These are phyloP conservation scores for Eospalax fontanierii DNA, from an alignment of 2,797 vertebrate species.

Conservation along the genomic window DNA sequence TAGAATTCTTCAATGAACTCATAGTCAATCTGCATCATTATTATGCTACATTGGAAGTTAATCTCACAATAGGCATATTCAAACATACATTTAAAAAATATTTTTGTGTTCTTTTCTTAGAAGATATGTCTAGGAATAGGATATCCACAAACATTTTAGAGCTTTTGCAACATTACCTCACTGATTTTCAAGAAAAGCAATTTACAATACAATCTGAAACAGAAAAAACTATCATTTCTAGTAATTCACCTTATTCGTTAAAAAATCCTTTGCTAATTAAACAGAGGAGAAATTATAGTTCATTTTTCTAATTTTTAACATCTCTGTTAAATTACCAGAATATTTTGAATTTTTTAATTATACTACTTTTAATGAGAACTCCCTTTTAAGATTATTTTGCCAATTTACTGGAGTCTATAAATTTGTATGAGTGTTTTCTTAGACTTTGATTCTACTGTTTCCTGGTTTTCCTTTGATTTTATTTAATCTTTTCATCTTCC, in stretches of 20 bases:
- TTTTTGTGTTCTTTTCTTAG: background rate
- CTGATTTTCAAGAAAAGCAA: background rate
- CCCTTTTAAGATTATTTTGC: conserved; percentile 13
- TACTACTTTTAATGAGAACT: background rate
- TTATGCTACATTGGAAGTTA: background rate
- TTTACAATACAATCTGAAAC: background rate
- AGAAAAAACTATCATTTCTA: background rate
- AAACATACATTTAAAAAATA: background rate
- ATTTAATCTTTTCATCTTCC: conserved; percentile 21
- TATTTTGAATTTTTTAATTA: conserved; percentile 37
- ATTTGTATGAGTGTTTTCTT: background rate
- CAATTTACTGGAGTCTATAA: background rate
- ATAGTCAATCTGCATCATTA: background rate
- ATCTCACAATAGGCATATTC: background rate
- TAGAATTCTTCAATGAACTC: conserved; percentile 18
- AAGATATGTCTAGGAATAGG: background rate
- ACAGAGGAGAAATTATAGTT: conserved; percentile 29
- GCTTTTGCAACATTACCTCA: background rate
- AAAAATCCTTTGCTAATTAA: conserved; percentile 8
- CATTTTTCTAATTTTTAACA: conserved; percentile 30
- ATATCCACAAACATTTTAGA: background rate
- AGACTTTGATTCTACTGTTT: background rate
- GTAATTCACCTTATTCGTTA: background rate
- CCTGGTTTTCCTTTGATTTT: background rate
- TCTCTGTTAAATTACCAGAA: conserved; percentile 24